These are phyloP conservation scores for Coturnix japonica DNA, from an alignment of 2,113 vertebrate genomes.

Conservation along the genomic window DNA sequence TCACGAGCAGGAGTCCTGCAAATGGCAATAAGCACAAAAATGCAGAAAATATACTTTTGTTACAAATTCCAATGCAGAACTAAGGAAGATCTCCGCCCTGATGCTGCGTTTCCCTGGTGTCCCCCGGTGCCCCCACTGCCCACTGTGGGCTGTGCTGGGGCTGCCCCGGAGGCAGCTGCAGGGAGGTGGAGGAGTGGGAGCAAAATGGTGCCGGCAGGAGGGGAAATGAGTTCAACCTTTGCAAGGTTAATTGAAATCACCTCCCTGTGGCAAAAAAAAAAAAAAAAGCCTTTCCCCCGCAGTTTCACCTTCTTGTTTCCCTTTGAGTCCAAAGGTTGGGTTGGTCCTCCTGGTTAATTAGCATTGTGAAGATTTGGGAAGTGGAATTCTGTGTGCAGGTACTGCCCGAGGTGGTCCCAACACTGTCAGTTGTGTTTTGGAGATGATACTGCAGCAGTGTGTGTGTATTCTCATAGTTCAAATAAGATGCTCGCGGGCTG, in stretches of 20 bases:
- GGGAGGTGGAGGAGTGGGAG: neutral
- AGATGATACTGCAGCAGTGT: neutral
- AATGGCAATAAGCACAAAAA: neutral
- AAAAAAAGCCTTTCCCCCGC: neutral
- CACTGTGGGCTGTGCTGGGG: neutral
- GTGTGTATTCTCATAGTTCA: neutral
- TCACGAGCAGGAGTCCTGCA: neutral
- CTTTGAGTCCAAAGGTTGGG: neutral
- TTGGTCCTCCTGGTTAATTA: neutral
- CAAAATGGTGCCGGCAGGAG: neutral
- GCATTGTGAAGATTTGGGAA: neutral
- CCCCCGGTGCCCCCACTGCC: neutral
- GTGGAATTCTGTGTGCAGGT: neutral
- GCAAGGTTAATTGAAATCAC: slow-evolving; percentile 57
- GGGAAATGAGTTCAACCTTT: slow-evolving; percentile 13
- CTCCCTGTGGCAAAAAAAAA: neutral
- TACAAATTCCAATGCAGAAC: rapidly evolving
- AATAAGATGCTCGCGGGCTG: neutral
- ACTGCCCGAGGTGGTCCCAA: neutral
- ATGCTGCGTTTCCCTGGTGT: neutral
- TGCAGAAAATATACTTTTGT: no score
- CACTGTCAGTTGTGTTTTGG: neutral
- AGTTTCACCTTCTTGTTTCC: neutral
- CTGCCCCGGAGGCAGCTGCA: neutral
- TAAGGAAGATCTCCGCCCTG: neutral